Evolutionary conservation across 2,797 vertebrate genomes (phyloP), one percentile per base, ranked within the genome.

Genomic region (Hypotaenidia philippensis): DNA sequence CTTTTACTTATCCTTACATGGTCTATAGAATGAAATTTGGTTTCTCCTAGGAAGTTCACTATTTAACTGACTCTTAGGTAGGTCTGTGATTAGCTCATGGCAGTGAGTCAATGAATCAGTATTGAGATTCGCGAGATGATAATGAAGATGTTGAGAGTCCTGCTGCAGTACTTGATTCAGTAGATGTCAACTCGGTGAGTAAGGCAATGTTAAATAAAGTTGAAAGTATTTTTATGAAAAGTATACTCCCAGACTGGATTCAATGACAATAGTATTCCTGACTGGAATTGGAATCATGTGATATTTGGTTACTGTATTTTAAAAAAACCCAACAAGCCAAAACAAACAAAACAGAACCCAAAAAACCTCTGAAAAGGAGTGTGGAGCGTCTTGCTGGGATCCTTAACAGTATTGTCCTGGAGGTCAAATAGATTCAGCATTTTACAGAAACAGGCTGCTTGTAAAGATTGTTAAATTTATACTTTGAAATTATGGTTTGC

Each of bases 271-370:
- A 32, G 8, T 56, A 49, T 59, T 88, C 29, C 29, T 61, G 15
- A 59, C 1, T 78, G 22, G 17, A 64, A 41, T 3, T 68, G 32
- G 45, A 92, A n/a, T 50, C 3, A 25, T 34, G 19, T 13, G 22
- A 2, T 44, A 25, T 50, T 65, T 63, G 31, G 4, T 60, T 83
- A 29, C n/a, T 52, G 36, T 45, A 21, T 25, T 56, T 71, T 5
- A 32, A 87, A 57, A 84, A 41, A 4, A 0, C 0, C 4, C 2
- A 22, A 22, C 26, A 45, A 31, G 11, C 18, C 41, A 49, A 49
- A 13, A 1, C 3, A 61, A 77, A 68, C 5, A 6, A 5, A 78
- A 13, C 8, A 6, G 32, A 49, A 20, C 8, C 3, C 8, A 53
- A 57, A 36, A 4, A 0, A 1, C 3, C 23, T 55, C 60, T n/a